Conservation (phyloP, 1,140 invertebrate species). For the Araneus ventricosus region DNA sequence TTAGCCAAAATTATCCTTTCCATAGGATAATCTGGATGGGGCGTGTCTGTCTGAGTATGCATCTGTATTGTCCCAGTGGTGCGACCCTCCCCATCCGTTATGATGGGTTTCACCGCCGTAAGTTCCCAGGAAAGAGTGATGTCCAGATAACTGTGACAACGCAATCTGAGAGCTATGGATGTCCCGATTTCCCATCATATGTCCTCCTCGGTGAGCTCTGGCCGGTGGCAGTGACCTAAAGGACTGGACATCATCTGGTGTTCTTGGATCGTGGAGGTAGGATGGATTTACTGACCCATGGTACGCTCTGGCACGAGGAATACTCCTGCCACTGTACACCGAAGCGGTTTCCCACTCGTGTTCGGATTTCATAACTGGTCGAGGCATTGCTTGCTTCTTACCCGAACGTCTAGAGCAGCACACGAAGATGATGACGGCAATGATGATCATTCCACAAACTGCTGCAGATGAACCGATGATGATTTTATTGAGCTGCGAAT, state of each 20-base stretch:
- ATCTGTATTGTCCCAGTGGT: constrained; percentile 68
- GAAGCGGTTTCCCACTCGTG: constrained; percentile 95
- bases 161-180: constrained; percentile 72
- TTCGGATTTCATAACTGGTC: constrained; percentile 72
- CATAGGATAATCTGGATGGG: constrained; percentile 70
- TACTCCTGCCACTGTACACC: constrained; percentile 92
- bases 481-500: constrained; percentile 89
- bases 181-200: constrained; percentile 50
- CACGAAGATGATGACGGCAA: constrained; percentile 95
- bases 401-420: constrained; percentile 90
- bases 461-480: constrained; percentile 95
- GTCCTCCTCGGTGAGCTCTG: constrained; percentile 16
- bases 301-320: constrained; percentile 90
- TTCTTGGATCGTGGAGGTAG: constrained; percentile 66
- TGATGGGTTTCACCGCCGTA: constrained; percentile 28
- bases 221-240: constrained; percentile 69
- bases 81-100: constrained; percentile 46
- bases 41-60: constrained; percentile 72
- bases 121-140: constrained; percentile 71
- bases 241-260: constrained; percentile 76
- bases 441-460: constrained; percentile 93
- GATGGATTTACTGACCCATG: constrained; percentile 76
- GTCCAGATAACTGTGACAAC: constrained; percentile 72
- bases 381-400: constrained; percentile 82
- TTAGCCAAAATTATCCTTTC: constrained; percentile 69